Percentiles rank a stretch among this genome's conserved stretches.
These are phyloP conservation scores for Drosophila yakuba DNA, from an alignment of 1,140 invertebrate species.

Conservation along the genomic window DNA sequence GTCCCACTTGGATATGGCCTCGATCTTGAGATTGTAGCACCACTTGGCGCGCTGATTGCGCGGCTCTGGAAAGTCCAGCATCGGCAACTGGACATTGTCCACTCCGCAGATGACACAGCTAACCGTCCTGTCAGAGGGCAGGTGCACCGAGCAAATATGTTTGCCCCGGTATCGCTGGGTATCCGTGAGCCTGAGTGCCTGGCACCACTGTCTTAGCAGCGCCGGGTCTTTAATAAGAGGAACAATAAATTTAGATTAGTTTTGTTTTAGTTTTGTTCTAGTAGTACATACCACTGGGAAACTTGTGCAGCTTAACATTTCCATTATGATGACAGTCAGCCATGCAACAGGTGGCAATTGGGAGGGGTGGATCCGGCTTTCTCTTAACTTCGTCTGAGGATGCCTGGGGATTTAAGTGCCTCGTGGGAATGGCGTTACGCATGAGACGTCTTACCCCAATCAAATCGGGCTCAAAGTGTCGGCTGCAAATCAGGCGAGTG, in stretches of 20 bases:
- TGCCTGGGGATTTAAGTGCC: slow-evolving; percentile 32
- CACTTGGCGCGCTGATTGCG: slow-evolving; percentile 69
- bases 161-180: slow-evolving; percentile 46
- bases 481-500: slow-evolving; percentile 70
- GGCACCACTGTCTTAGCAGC: slow-evolving; percentile 60
- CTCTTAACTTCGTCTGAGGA: not conserved
- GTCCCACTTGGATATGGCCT: slow-evolving; percentile 68
- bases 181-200: slow-evolving; percentile 42
- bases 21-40: slow-evolving; percentile 76
- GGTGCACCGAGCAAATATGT: slow-evolving; percentile 55
- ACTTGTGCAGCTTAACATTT: slow-evolving; percentile 50
- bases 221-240: slow-evolving; percentile 32
- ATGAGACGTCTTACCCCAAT: slow-evolving; percentile 69
- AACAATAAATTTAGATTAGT: not conserved
- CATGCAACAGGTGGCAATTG: slow-evolving; percentile 49
- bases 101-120: slow-evolving; percentile 57
- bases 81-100: slow-evolving; percentile 49
- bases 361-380: not conserved
- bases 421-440: slow-evolving; percentile 64
- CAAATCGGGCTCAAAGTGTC: slow-evolving; percentile 65
- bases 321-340: slow-evolving; percentile 40
- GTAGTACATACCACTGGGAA: slow-evolving; percentile 54
- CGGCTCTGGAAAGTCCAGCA: slow-evolving; percentile 62
- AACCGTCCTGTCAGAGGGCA: slow-evolving; percentile 36
- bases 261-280: too few species aligned